Base-by-base conservation (phyloP, 2,888 invertebrate genomes). In the Poecilobothrus nobilitatus region DNA sequence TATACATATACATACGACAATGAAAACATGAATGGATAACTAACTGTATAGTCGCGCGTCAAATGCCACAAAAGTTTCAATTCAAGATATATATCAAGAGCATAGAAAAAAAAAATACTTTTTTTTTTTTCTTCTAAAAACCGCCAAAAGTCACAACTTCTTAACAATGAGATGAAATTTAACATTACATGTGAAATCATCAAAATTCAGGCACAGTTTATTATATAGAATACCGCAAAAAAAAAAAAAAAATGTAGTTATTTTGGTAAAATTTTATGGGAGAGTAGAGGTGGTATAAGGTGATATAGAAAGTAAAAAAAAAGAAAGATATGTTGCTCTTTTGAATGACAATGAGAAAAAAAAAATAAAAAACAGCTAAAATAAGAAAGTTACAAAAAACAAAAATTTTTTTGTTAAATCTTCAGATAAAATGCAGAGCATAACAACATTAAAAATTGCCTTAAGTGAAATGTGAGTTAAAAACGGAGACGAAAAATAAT, bases 61-160 rank as follows among this genome's bases (percentile, higher is more conserved):
- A 53, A 53, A 18, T 18, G 15, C 15, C 53, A 53, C 15, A 53
- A 53, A 53, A 53, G 1, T 53, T 53, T 53, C 53, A 53, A 53
- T 53, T n/a, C 15, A 53, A 53, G 18, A n/a, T 12, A 53, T 41
- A 41, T 5, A 12, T 1, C 15, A 8, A 41, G 15, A 41, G 15
- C 9, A 41, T 18, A 53, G 15, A n/a, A 44, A 9, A 9, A 44
- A 44, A 44, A 44, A 44, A n/a, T n/a, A n/a, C 27, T 27, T 27
- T 2, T 27, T 27, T 27, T 27, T 27, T 27, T 27, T 27, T 27
- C 5, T 27, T 2, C 27, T 27, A 27, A 37, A 37, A 53, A 53
- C 53, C 53, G 53, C 53, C 53, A 53, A 53, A 53, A 53, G 53
- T 53, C 53, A 53, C 53, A 53, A 53, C 15, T 53, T 53, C 18